These are phyloP conservation scores for Leptinotarsa juncta DNA, from an alignment of 2,888 invertebrate genomes.

Conservation along the genomic window DNA sequence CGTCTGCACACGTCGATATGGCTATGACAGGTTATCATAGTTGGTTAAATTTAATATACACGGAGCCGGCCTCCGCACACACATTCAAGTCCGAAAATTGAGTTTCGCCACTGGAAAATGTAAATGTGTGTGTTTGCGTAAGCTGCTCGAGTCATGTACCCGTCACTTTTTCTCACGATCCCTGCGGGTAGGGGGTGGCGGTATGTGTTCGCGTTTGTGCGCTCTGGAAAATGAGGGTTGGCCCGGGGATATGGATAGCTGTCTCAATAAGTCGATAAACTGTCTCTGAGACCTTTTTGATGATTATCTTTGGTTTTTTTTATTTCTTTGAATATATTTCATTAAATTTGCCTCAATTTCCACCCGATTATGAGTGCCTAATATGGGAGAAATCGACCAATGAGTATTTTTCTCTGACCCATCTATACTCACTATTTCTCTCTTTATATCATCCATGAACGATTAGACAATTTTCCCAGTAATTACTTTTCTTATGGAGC, in stretches of 20 bases:
- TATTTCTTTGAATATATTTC: too few species aligned
- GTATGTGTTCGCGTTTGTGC: neutral
- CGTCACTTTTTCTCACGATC: slow-evolving; percentile 23
- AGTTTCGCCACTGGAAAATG: slow-evolving; percentile 15
- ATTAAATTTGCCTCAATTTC: too few species aligned
- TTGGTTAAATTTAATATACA: slow-evolving; percentile 35
- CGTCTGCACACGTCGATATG: slow-evolving; percentile 35
- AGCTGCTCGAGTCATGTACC: slow-evolving; percentile 18
- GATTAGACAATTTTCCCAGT: too few species aligned
- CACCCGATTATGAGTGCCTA: too few species aligned
- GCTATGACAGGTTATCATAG: slow-evolving; percentile 37
- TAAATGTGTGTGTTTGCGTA: slow-evolving; percentile 24
- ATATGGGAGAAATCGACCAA: too few species aligned
- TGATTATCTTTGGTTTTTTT: too few species aligned
- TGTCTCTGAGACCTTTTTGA: too few species aligned
- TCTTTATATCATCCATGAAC: too few species aligned
- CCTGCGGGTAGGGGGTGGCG: slow-evolving; percentile 11
- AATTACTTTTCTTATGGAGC: too few species aligned
- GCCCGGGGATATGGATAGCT: slow-evolving; percentile 3
- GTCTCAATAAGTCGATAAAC: neutral
- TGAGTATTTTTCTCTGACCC: too few species aligned
- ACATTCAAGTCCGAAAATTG: slow-evolving; percentile 17
- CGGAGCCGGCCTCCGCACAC: slow-evolving; percentile 12
- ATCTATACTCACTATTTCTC: too few species aligned
- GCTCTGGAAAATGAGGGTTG: neutral